phyloP scores from a whole-genome alignment of 2,888 invertebrate genomes.

The Allygus modestus region DNA sequence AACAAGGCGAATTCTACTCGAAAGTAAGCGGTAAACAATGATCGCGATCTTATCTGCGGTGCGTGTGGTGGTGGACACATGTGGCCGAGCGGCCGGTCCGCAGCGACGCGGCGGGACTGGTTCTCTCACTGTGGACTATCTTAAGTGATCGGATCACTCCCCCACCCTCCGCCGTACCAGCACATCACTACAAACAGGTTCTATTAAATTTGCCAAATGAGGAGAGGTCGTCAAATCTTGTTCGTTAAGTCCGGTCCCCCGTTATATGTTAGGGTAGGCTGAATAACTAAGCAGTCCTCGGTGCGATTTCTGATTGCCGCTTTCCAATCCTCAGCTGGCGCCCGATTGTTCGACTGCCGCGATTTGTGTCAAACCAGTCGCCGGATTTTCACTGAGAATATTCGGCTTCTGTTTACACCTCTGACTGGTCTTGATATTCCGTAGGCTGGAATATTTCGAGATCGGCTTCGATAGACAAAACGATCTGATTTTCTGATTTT shows the following conservation, averaged over 20 bases:
- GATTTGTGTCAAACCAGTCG: too few relatives aligned
- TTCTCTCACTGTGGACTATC: conserved; percentile 41
- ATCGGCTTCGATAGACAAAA: too few relatives aligned
- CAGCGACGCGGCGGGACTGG: conserved; percentile 20
- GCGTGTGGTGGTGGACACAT: background rate
- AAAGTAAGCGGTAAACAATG: conserved; percentile 5
- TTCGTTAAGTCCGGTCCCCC: conserved; percentile 53
- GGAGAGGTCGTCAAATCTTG: conserved; percentile 58
- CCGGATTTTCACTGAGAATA: too few relatives aligned
- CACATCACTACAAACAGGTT: conserved; percentile 58
- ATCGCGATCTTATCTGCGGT: background rate
- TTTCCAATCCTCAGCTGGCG: conserved; percentile 10
- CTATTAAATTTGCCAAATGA: conserved; percentile 58
- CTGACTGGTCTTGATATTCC: too few relatives aligned
- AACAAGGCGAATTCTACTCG: background rate
- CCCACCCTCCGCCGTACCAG: background rate
- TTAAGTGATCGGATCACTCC: conserved; percentile 51
- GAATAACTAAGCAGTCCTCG: conserved; percentile 49
- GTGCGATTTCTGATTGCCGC: conserved; percentile 39
- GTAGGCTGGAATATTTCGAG: too few relatives aligned
- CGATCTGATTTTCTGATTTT: too few relatives aligned
- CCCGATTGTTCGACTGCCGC: background rate
- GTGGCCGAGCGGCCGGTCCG: background rate
- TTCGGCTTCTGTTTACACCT: too few relatives aligned
- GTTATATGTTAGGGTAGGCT: conserved; percentile 58